Evolutionary conservation across 1,140 invertebrate species (phyloP).

Genomic region (Onthophagus taurus): DNA sequence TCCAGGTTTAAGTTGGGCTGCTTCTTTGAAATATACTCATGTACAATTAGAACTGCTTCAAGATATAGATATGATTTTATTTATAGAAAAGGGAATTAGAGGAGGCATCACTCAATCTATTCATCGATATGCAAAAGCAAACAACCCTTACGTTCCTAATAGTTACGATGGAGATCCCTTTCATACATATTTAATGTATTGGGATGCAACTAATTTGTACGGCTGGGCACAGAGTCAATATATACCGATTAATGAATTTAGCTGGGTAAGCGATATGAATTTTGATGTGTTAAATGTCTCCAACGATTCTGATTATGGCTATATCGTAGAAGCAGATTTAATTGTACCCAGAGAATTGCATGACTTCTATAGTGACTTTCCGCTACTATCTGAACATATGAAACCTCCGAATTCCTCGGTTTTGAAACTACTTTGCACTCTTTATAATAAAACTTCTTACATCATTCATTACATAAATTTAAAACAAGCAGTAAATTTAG

Average conservation of each 20-base stretch:
- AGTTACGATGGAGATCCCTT: constrained; percentile 35
- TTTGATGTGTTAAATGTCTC: constrained; percentile 19
- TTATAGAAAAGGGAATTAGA: constrained; percentile 26
- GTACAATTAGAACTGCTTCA: constrained; percentile 40
- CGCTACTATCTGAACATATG: background rate
- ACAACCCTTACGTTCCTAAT: constrained; percentile 38
- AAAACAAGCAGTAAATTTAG: constrained; percentile 17
- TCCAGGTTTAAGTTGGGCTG: constrained; percentile 37
- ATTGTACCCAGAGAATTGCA: constrained; percentile 25
- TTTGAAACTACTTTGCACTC: constrained; percentile 34
- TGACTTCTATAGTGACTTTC: background rate
- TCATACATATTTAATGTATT: constrained; percentile 30
- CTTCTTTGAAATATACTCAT: constrained; percentile 35
- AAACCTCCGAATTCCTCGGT: background rate
- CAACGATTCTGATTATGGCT: constrained; percentile 37
- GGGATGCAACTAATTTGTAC: constrained; percentile 48
- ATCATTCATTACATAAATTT: constrained; percentile 41
- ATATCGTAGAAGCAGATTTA: constrained; percentile 42
- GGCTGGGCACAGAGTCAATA: constrained; percentile 39
- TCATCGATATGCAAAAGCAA: constrained; percentile 20
- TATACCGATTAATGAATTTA: constrained; percentile 38
- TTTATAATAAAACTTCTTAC: constrained; percentile 15
- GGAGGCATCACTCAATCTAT: constrained; percentile 20
- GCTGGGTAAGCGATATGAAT: constrained; percentile 30
- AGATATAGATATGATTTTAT: constrained; percentile 28